Evolutionary conservation across 1,140 invertebrate species (phyloP), one percentile per base, ranked within the genome.

Genomic region (Pogonomyrmex barbatus): DNA sequence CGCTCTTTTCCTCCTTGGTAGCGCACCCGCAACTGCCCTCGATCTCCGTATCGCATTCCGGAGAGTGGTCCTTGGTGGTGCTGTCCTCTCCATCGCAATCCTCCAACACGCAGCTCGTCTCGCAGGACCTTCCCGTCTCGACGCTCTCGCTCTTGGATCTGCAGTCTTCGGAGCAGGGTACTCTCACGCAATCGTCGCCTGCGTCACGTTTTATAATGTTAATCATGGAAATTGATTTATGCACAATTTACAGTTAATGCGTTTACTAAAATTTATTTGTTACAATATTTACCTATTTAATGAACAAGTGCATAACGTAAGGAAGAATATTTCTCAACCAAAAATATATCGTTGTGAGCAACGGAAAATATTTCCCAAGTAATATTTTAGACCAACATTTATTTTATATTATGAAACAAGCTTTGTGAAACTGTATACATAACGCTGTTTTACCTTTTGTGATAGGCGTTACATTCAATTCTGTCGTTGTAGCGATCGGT

Each of bases 361-460:
- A 67, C 3, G 3, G 45, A 8, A 67, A 45, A 78, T 65, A 17
- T 68, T 36, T 54, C 2, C 2, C 30, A 33, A 9, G 12, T 4
- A 52, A 8, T 52, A 4, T 36, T 8, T 17, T 24, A 24, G 30
- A 75, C 6, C 8, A 75, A 2, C n/a, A 75, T 75, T 75, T 39
- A 24, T 39, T 2, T 56, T 2, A n/a, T 78, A 78, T 47, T 63
- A 47, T 50, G 36, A 47, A n/a, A 47, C 3, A 45, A 9, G 0
- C 14, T 42, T 14, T 39, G 8, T 6, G 45, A 81, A 33, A 9
- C n/a, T 63, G 30, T 36, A 63, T 24, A 77, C n/a, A 62, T 65
- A 65, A 82, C 8, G 17, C 12, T 71, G 45, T 60, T 82, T 47
- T 71, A 82, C 67, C 67, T 73, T 60, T 73, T n/a, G 52, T 17